Conservation (phyloP, 2,888 invertebrate species). For the Coecobrya sp. region DNA sequence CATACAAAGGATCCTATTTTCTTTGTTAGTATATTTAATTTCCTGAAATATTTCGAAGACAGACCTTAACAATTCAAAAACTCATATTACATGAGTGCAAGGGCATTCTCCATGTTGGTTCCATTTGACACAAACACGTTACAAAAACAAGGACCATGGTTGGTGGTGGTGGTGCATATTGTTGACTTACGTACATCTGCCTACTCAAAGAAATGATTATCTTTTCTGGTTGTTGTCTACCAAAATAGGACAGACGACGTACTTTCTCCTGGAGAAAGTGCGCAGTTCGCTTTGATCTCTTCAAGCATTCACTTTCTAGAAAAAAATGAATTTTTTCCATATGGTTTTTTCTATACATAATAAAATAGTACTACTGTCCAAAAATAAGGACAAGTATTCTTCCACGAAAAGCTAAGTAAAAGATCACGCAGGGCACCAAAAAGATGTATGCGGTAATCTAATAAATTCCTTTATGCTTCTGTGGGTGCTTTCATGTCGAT, state of each 20-base stretch:
- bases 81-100: too few relatives aligned
- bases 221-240: not conserved
- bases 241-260: not conserved
- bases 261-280: not conserved
- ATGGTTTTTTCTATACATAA: too few relatives aligned
- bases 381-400: not conserved
- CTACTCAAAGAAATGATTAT: not conserved
- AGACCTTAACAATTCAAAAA: too few relatives aligned
- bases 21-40: not conserved
- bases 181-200: not conserved
- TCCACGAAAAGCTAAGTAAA: not conserved
- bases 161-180: not conserved
- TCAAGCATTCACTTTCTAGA: not conserved
- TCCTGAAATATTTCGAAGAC: too few relatives aligned
- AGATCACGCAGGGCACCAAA: not conserved
- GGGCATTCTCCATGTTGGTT: not conserved
- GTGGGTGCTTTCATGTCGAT: not conserved
- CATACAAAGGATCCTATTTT: not conserved
- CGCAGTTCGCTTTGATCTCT: slow-evolving; percentile 2
- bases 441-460: not conserved
- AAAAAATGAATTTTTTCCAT: not conserved
- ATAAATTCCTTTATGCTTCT: slow-evolving; percentile 5
- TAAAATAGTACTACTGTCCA: too few relatives aligned
- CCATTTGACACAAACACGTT: not conserved
- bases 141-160: not conserved